Base-by-base conservation (phyloP, 2,888 invertebrate genomes). In the Allophyes oxyacanthae region DNA sequence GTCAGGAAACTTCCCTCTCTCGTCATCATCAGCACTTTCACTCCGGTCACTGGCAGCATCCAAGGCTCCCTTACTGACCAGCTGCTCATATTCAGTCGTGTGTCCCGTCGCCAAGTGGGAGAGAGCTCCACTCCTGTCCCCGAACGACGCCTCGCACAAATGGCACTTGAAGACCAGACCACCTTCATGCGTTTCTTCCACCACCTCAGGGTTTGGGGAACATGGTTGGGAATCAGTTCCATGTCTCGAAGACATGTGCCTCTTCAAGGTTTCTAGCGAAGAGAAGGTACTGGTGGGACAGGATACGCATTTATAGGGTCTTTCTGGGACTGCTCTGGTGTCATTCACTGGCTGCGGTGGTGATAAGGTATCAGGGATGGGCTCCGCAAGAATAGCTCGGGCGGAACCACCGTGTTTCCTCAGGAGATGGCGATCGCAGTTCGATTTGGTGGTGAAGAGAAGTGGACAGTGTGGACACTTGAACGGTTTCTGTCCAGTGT, bases 401-500 rank as follows among this genome's bases (percentile, higher is more conserved):
- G 94, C 89, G 52, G 94, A 87, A 57, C 94, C 87, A 37, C 94
- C 94, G 83, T 99, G 99, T 82, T 99, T 99, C 33, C 99, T 95
- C 49, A 98, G 90, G 58, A 99, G 91, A 86, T 99, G 99, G 9
- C 99, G 97, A 83, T 99, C 99, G 86, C 99, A 98, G 90, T 99
- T 99, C 7, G 99, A 99, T 86, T 99, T 99, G 0, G 99, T 99
- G 32, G 99, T 99, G 87, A 99, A 99, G 0, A 98, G 96, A 7
- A 99, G 95, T 0, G 98, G 97, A 84, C 99, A 99, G 81, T 98
- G 97, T 0, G 97, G 97, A 87, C 99, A 99, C 83, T 98, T 98
- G 94, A 97, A 99, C 0, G 99, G 99, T 83, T 99, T 99, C 84
- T 99, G 99, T 1, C 97, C 98, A 0, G 99, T 99, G 86, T 99